Conservation (phyloP, 53 echinoderm and acorn worm genomes). For the Echinometra lucunter region DNA sequence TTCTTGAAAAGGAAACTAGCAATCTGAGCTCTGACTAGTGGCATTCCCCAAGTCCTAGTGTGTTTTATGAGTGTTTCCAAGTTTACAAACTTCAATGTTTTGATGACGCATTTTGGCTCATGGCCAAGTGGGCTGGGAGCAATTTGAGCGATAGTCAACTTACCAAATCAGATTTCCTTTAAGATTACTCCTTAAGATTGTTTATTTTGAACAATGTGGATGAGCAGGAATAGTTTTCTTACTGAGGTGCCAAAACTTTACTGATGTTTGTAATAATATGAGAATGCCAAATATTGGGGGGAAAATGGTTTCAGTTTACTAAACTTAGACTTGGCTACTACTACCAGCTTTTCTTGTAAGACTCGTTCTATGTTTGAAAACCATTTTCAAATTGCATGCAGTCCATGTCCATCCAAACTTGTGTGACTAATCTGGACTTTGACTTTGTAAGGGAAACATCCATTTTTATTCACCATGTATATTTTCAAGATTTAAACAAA, state of each 20-base stretch:
- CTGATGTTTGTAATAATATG: not conserved
- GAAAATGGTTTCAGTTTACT: not conserved
- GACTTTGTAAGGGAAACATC: no score
- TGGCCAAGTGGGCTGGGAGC: slow-evolving; percentile 7
- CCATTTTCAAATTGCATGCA: no score
- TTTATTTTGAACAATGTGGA: not conserved
- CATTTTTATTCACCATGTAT: no score
- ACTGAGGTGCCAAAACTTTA: not conserved
- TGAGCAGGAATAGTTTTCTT: not conserved
- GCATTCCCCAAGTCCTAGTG: not conserved
- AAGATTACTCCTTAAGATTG: not conserved
- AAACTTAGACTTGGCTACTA: not conserved
- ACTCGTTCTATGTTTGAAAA: no score
- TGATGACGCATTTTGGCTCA: slow-evolving; percentile 3
- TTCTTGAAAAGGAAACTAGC: not conserved
- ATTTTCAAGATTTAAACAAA: no score
- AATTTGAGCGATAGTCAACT: not conserved
- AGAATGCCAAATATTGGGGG: not conserved
- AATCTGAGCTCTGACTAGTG: not conserved
- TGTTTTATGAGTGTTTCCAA: not conserved
- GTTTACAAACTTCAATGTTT: slow-evolving; percentile 1
- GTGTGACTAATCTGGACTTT: no score
- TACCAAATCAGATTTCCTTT: not conserved
- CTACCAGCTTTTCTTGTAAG: no score
- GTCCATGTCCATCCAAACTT: no score